A percentile compares a stretch with the other conserved stretches of the same genome.
Evolutionary conservation across 23 tunicate species (phyloP).

Genomic region (Trididemnum nubilum): DNA sequence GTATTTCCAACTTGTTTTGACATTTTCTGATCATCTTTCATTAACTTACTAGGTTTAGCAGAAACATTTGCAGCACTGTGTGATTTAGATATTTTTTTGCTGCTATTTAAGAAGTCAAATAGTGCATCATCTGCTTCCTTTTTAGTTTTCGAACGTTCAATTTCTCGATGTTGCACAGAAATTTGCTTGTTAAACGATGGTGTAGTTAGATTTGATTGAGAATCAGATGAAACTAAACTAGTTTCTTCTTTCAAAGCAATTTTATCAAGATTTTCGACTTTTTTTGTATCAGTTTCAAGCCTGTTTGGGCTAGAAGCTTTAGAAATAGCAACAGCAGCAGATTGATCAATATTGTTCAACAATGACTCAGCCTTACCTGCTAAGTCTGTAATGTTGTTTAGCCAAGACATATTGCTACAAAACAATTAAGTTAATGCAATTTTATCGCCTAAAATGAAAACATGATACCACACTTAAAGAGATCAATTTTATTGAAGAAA

Average conservation of each 20-base stretch:
- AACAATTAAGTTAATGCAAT: too few relatives aligned
- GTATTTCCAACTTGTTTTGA: neutral
- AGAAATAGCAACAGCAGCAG: conserved; percentile 87
- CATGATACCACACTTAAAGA: too few relatives aligned
- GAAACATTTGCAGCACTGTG: neutral
- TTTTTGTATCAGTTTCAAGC: neutral
- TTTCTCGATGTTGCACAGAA: neutral
- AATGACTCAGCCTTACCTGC: conserved; percentile 95
- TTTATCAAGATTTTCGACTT: neutral
- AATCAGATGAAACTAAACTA: neutral
- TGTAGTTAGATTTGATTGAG: neutral
- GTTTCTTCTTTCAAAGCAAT: neutral
- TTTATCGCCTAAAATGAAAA: too few relatives aligned
- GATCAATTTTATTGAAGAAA: too few relatives aligned
- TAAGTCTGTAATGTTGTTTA: conserved; percentile 56
- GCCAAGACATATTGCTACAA: conserved; percentile 99
- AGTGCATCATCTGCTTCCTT: conserved; percentile 63
- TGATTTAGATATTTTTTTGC: conserved; percentile 36
- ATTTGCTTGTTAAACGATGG: neutral
- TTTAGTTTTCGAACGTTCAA: neutral
- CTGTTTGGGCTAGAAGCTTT: conserved; percentile 18
- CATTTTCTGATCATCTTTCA: neutral
- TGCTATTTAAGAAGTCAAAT: conserved; percentile 78
- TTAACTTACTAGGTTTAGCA: neutral
- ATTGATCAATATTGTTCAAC: conserved; percentile 91